Percentiles rank a stretch among this genome's conserved stretches.
Conservation (phyloP, 2,888 invertebrate genomes). For the Pyrochroa serraticornis region DNA sequence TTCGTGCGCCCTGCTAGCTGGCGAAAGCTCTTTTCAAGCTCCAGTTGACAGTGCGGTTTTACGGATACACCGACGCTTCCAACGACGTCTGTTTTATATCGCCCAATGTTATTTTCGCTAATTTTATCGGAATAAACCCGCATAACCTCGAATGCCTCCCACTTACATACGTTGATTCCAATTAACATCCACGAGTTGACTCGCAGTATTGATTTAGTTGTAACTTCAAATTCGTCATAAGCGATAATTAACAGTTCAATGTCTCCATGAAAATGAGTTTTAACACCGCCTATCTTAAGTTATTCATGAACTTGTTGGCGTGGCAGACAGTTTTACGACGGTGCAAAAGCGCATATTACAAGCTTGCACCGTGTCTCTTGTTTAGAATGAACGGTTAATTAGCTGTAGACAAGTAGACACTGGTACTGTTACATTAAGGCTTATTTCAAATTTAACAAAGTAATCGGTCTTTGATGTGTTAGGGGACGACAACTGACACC, state of each 20-base stretch:
- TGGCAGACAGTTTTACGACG: too few species aligned
- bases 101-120: background rate
- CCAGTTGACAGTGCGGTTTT: constrained; percentile 15
- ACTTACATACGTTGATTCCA: background rate
- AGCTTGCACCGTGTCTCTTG: too few species aligned
- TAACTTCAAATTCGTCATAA: background rate
- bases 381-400: too few species aligned
- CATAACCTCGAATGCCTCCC: background rate
- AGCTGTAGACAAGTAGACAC: too few species aligned
- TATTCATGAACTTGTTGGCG: too few species aligned
- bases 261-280: background rate
- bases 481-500: constrained; percentile 19
- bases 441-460: too few species aligned
- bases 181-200: background rate
- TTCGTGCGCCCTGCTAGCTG: background rate
- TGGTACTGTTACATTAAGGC: too few species aligned
- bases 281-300: background rate
- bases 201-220: background rate
- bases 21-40: constrained; percentile 13
- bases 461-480: constrained; percentile 18
- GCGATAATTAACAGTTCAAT: background rate
- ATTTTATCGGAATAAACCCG: constrained; percentile 9
- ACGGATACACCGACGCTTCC: background rate
- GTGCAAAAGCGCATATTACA: too few species aligned
- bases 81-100: background rate